Base-by-base conservation (phyloP, 1,140 invertebrate genomes). In the Hestina assimilis region DNA sequence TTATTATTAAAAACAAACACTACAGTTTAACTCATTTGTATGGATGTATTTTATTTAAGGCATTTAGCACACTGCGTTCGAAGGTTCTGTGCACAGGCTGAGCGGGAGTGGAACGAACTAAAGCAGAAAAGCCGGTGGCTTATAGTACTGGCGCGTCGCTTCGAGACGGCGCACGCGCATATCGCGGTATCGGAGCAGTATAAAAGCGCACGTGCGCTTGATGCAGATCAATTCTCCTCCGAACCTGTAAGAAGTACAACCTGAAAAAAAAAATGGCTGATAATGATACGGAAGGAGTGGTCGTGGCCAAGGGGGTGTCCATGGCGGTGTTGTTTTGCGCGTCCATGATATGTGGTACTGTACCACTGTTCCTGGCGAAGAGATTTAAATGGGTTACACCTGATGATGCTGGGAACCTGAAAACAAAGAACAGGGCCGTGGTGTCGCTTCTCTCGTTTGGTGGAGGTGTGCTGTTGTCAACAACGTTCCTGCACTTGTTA, bases 391-490 rank as follows among this genome's bases (percentile, higher is more conserved):
- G 92, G 92, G 66, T 89, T 4, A 66, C 69, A 1, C 59, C 84
- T 1, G 71, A 75, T 23, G 83, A 86, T n/a, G 81, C 81, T 2
- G 64, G 72, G 15, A 48, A 90, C 68, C 70, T 90, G 43, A 84
- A 90, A 75, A 86, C 66, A 4, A 87, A 64, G 24, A 87, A 89
- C 51, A 69, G 65, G 41, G 59, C 83, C 4, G 77, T 86, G 5
- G 78, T 83, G 69, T 73, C 77, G 2, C 61, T 97, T 9, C 89
- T 97, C 21, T 96, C 95, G 55, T 96, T 98, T 69, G 96, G 96
- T 3, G 97, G 96, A 4, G 97, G 97, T 1, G 96, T 98, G 1
- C 90, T 99, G 15, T 86, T 99, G 47, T 94, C 93, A 26, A 98
- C 96, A 1, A 96, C 95, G 0, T 96, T 98, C 71, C 79, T 97